Conservation (phyloP, 2,888 invertebrate species). For the Nowickia ferox region DNA sequence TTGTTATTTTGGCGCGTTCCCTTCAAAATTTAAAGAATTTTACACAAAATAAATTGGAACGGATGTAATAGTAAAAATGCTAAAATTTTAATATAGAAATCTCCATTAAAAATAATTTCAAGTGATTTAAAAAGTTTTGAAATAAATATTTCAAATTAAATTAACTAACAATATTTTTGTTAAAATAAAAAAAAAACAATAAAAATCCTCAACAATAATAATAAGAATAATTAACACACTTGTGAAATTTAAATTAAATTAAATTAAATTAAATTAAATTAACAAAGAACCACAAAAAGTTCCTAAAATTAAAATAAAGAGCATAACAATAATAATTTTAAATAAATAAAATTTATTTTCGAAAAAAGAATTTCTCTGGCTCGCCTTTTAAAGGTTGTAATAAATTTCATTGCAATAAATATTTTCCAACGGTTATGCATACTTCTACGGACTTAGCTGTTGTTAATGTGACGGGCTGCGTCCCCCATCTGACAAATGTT, state of each 20-base stretch:
- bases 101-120: not conserved
- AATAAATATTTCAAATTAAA: constrained; percentile 8
- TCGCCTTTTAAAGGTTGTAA: constrained; percentile 35
- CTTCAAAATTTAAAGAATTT: constrained; percentile 38
- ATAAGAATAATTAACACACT: not conserved
- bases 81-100: constrained; percentile 9
- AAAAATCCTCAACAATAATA: constrained; percentile 7
- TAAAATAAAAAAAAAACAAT: not conserved
- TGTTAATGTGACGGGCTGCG: constrained; percentile 77
- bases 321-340: constrained; percentile 34
- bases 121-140: constrained; percentile 31
- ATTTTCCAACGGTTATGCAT: constrained; percentile 71
- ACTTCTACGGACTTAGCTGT: constrained; percentile 76
- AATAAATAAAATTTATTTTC: not conserved
- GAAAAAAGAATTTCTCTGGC: constrained; percentile 43
- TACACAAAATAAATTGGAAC: constrained; percentile 34
- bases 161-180: constrained; percentile 28
- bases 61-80: constrained; percentile 19
- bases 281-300: constrained; percentile 68
- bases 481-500: constrained; percentile 73
- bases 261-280: constrained; percentile 9
- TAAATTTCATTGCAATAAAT: constrained; percentile 27
- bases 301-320: constrained; percentile 59
- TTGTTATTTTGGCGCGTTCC: constrained; percentile 67
- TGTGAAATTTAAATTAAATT: constrained; percentile 10